Evolutionary conservation across 2,113 vertebrate species (phyloP).

Genomic region (Ciconia boyciana): DNA sequence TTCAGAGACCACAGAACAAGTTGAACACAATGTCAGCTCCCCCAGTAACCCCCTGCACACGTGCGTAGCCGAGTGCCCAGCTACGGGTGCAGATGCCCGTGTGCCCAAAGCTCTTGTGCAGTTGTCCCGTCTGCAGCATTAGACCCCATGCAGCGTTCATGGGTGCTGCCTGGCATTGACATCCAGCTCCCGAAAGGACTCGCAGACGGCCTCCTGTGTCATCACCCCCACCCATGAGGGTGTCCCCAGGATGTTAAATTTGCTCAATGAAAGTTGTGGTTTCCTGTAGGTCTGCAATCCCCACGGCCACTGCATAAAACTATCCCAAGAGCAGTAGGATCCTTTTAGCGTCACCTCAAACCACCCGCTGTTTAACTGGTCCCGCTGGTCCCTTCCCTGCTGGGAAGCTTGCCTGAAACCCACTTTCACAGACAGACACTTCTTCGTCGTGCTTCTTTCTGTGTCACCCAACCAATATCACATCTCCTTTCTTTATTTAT

Average conservation of each 20-base stretch:
- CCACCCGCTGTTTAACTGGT: background rate
- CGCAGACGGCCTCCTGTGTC: background rate
- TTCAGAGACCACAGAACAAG: background rate
- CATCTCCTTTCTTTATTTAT: background rate
- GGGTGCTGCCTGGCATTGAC: background rate
- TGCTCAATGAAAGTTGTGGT: background rate
- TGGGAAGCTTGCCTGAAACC: background rate
- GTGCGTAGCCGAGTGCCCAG: accelerated
- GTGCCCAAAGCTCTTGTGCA: background rate
- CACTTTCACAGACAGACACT: background rate
- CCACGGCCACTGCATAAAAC: accelerated
- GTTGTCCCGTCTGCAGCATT: background rate
- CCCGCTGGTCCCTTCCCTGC: background rate
- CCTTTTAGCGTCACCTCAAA: background rate
- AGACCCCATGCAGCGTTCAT: accelerated
- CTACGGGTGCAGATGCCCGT: accelerated
- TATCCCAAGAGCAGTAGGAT: background rate
- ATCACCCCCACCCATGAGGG: no score
- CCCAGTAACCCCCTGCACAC: background rate
- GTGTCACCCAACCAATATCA: background rate
- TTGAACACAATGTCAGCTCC: background rate
- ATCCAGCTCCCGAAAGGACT: background rate
- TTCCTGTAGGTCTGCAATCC: background rate
- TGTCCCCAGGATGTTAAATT: background rate
- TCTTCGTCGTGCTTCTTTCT: accelerated